Conservation (phyloP, 2,797 vertebrate genomes). For the Hemitrygon akajei region DNA sequence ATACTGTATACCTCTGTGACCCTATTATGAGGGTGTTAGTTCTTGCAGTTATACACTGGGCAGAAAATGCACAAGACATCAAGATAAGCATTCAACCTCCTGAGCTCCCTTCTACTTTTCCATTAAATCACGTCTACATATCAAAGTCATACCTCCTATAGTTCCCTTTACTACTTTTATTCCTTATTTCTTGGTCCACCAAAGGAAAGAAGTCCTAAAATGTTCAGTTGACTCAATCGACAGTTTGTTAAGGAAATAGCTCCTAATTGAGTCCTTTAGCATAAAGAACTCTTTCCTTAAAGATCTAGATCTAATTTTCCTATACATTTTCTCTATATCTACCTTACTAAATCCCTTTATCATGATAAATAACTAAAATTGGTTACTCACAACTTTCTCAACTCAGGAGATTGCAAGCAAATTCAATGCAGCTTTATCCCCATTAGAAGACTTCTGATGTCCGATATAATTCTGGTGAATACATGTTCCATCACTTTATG, state of each 20-base stretch:
- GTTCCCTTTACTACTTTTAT: not conserved
- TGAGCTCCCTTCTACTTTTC: not conserved
- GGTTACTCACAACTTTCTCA: not conserved
- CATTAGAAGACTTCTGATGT: not conserved
- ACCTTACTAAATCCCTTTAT: not conserved
- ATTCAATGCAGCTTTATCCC: not conserved
- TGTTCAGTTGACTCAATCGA: not conserved
- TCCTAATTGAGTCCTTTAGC: not conserved
- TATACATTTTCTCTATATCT: not conserved
- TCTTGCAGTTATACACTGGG: not conserved
- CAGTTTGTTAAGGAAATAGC: not conserved
- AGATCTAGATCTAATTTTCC: not conserved
- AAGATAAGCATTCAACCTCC: too few species aligned
- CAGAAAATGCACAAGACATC: too few species aligned
- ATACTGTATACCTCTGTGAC: too few species aligned
- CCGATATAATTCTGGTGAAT: not conserved
- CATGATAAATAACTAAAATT: not conserved
- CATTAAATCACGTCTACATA: not conserved
- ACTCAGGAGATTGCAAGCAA: not conserved
- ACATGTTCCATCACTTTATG: not conserved
- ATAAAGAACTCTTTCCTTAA: not conserved
- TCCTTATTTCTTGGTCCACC: not conserved
- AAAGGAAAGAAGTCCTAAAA: not conserved
- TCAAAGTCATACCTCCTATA: not conserved
- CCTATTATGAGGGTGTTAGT: not conserved